Evolutionary conservation across 2,113 vertebrate genomes (phyloP).

Genomic region (Alethe diademata): DNA sequence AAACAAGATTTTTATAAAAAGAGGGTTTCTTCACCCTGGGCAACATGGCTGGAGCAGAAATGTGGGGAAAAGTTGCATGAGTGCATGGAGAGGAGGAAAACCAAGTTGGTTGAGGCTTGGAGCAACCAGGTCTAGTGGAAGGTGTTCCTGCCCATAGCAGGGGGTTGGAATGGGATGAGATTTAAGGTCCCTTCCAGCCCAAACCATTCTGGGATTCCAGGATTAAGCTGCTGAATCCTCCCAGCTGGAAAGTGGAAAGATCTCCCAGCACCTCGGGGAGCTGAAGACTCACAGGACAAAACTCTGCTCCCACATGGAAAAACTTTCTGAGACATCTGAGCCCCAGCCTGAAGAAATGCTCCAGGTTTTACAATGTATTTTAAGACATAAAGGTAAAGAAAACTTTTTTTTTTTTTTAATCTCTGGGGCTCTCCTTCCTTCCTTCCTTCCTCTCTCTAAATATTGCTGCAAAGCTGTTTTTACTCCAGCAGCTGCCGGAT

Average conservation of each 20-base stretch:
- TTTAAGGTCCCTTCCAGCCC: background rate
- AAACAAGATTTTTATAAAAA: background rate
- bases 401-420: background rate
- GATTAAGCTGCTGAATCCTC: background rate
- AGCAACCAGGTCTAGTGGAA: background rate
- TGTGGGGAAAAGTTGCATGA: background rate
- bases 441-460: conserved; percentile 4
- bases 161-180: background rate
- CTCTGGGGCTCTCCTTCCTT: background rate
- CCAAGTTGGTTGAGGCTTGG: background rate
- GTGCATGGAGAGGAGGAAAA: background rate
- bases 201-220: background rate
- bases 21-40: background rate
- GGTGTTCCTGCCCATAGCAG: background rate
- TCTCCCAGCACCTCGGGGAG: accelerated
- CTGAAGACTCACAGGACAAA: accelerated
- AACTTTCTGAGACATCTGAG: background rate
- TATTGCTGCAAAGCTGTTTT: background rate
- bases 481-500: background rate
- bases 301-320: accelerated
- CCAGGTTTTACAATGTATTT: background rate
- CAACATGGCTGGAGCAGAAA: background rate
- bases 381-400: background rate
- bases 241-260: accelerated
- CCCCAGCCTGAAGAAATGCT: background rate